Evolutionary conservation across 2,113 vertebrate genomes (phyloP), one percentile per base, ranked within the genome.

Genomic region (Hippocampus barbouri): DNA sequence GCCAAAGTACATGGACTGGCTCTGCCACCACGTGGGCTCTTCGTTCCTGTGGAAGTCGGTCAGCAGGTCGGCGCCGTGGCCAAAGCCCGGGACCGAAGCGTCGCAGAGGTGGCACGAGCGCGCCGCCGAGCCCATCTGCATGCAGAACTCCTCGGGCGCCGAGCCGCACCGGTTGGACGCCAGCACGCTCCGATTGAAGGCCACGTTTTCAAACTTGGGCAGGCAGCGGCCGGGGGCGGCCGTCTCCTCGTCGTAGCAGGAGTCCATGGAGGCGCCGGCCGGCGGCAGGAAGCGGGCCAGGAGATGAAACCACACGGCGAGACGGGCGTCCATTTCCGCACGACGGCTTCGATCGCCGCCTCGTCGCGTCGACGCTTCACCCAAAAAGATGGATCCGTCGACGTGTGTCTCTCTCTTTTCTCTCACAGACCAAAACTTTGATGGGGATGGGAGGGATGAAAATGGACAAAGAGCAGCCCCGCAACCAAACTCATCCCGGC

Each of bases 11-110:
- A 98, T 97, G 81, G 96, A 95, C 85, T 95, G 96, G 86, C 96
- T 98, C 88, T 98, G 96, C 96, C 96, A 98, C 95, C 95, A 97
- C n/a, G 94, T 98, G 75, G 90, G 92, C 74, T 97, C 96, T 65
- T 97, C 95, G 11, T 93, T 93, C 73, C 89, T 94, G 89, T 98
- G 92, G 90, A 98, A 98, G 89, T 98, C 96, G 1, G 94, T 97
- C 89, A 98, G 94, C 79, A 92, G 89, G 78, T 88, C 89, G 85
- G 93, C 90, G 0, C 92, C 91, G 93, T 95, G 96, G 86, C 92
- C 92, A 34, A 21, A 90, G 56, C 0, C 66, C 0, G 92, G 91
- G 71, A 95, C 81, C 0, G 18, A 56, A 0, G 91, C 90, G 0
- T 96, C 90, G 56, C 96, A 98, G 80, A 75, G 86, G 81, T 93